Conservation (phyloP, 2,113 vertebrate genomes). For the Kryptolebias marmoratus region DNA sequence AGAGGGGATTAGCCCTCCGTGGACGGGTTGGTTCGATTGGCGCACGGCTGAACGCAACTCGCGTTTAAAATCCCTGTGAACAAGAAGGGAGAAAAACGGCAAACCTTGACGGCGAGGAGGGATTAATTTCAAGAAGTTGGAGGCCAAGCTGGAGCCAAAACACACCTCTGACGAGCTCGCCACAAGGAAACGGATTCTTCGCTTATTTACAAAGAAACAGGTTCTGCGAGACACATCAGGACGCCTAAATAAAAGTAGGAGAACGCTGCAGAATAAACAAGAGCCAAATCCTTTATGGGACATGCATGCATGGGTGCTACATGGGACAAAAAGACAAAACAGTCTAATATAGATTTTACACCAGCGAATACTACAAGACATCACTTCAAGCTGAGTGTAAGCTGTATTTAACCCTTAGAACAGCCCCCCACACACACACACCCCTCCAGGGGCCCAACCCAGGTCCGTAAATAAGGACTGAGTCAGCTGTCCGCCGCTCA, state of each 20-base stretch:
- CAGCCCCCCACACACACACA: not conserved
- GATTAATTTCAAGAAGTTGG: not conserved
- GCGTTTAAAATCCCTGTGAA: not conserved
- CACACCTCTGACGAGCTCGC: not conserved
- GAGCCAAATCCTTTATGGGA: not conserved
- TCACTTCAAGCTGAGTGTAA: not conserved
- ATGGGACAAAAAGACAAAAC: not conserved
- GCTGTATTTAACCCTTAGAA: conserved; percentile 45
- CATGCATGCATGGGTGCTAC: not conserved
- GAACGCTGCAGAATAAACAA: not conserved
- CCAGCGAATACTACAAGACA: conserved; percentile 23
- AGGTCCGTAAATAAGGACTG: conserved; percentile 62
- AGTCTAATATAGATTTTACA: conserved; percentile 26
- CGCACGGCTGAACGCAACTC: not conserved
- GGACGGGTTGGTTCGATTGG: conserved; percentile 29
- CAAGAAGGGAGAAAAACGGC: not conserved
- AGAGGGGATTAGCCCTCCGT: conserved; percentile 38
- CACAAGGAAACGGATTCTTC: conserved; percentile 7
- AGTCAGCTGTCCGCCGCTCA: conserved; percentile 31
- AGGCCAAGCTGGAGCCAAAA: not conserved
- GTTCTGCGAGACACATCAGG: not conserved
- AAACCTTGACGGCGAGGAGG: not conserved
- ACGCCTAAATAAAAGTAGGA: conserved; percentile 7
- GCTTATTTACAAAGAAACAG: not conserved
- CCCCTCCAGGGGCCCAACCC: not conserved